Conservation (phyloP, 2,797 vertebrate species). For the Pseudotriccus pelzelni region DNA sequence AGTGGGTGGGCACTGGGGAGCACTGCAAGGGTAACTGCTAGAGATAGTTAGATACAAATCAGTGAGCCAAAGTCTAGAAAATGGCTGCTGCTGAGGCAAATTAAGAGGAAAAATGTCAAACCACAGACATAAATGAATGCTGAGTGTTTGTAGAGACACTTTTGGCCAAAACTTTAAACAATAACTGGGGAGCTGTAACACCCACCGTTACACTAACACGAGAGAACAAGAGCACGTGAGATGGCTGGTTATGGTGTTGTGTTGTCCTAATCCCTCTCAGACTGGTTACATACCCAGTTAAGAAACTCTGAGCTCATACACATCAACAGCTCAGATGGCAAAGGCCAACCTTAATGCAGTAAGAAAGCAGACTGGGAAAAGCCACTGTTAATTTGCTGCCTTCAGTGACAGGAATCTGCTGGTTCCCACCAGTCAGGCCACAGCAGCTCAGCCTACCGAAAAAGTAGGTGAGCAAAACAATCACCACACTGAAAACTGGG, state of each 20-base stretch:
- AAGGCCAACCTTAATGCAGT: constrained; percentile 21
- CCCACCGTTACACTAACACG: not conserved
- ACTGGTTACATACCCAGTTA: not conserved
- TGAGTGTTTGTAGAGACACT: not conserved
- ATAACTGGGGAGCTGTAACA: not conserved
- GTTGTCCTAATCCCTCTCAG: constrained; percentile 8
- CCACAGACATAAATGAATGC: not conserved
- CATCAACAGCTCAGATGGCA: constrained; percentile 32
- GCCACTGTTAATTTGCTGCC: constrained; percentile 17
- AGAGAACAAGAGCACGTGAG: not conserved
- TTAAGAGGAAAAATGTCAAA: not conserved
- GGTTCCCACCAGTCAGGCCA: not conserved
- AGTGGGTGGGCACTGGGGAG: not conserved
- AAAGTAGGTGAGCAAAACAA: constrained; percentile 3
- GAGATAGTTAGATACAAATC: not conserved
- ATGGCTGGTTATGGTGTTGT: not conserved
- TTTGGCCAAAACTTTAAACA: not conserved
- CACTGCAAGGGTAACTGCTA: not conserved
- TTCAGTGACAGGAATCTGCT: not conserved
- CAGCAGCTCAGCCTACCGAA: not conserved
- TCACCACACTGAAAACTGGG: not conserved
- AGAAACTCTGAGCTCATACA: not conserved
- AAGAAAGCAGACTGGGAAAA: constrained; percentile 4
- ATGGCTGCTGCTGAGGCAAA: not conserved
- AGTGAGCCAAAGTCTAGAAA: not conserved